Percentiles rank a stretch among this genome's conserved stretches.
Evolutionary conservation across 2,113 vertebrate species (phyloP).

Genomic region (Tragelaphus buxtoni): DNA sequence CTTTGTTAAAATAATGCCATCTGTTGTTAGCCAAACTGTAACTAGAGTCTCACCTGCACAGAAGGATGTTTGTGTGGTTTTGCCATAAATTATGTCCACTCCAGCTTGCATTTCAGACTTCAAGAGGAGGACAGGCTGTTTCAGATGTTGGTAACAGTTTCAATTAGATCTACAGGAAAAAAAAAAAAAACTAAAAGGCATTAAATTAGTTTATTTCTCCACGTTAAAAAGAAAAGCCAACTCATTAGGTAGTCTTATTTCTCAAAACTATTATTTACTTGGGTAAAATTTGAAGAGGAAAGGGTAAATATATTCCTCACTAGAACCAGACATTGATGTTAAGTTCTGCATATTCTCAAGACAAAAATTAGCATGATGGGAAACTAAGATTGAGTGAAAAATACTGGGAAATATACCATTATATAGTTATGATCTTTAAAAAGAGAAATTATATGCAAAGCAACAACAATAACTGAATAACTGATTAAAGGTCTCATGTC

Average conservation of each 20-base stretch:
- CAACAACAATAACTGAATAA: neutral
- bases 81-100: neutral
- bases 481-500: neutral
- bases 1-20: slow-evolving; percentile 60
- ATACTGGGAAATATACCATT: neutral
- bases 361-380: neutral
- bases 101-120: neutral
- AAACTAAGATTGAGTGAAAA: neutral
- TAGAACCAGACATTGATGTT: neutral
- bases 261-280: neutral
- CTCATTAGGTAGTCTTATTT: neutral
- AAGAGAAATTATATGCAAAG: neutral
- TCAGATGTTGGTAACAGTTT: neutral
- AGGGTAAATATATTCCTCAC: neutral
- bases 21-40: slow-evolving; percentile 34
- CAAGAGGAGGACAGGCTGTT: neutral
- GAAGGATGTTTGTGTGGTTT: neutral
- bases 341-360: neutral
- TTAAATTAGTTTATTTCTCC: neutral
- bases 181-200: neutral
- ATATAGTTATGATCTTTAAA: neutral
- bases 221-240: neutral
- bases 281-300: neutral
- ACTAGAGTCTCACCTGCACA: slow-evolving; percentile 39
- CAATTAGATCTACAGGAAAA: neutral